phyloP scores from a whole-genome alignment of 2,797 vertebrate genomes.

The Halcyon chelicuti region DNA sequence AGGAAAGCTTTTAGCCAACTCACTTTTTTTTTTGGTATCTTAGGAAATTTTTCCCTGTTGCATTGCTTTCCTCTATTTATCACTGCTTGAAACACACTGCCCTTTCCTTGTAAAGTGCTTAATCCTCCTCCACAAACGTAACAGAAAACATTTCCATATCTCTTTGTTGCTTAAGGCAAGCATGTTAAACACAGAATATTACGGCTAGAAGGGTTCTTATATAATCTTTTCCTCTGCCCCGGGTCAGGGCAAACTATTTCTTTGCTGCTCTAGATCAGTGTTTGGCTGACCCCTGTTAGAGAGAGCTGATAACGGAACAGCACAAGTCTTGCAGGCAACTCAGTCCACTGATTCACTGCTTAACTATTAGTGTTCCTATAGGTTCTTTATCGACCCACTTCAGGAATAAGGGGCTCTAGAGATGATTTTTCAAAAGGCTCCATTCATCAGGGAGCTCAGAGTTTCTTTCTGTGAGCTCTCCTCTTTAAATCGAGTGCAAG shows the following conservation, averaged over 20 bases:
- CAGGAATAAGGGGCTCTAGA: not conserved
- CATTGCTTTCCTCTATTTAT: not conserved
- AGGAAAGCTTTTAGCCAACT: not conserved
- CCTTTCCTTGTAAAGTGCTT: not conserved
- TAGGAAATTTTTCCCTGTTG: not conserved
- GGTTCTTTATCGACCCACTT: not conserved
- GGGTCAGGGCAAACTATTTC: slow-evolving; percentile 42
- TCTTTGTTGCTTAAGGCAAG: slow-evolving; percentile 3
- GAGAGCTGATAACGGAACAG: not conserved
- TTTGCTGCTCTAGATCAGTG: not conserved
- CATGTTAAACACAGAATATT: not conserved
- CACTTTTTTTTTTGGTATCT: not conserved
- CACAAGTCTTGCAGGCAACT: not conserved
- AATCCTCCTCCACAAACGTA: not conserved
- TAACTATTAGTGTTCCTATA: not conserved
- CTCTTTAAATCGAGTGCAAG: not conserved
- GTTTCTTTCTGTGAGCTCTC: not conserved
- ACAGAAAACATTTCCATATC: not conserved
- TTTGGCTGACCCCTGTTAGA: slow-evolving; percentile 35
- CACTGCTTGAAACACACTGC: not conserved
- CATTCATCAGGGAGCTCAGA: not conserved
- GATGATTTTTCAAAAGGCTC: not conserved
- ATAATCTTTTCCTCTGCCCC: slow-evolving; percentile 24
- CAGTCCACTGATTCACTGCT: not conserved
- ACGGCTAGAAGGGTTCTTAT: not conserved